phyloP scores from a whole-genome alignment of 2,888 invertebrate genomes.

The Lithosia quadra region DNA sequence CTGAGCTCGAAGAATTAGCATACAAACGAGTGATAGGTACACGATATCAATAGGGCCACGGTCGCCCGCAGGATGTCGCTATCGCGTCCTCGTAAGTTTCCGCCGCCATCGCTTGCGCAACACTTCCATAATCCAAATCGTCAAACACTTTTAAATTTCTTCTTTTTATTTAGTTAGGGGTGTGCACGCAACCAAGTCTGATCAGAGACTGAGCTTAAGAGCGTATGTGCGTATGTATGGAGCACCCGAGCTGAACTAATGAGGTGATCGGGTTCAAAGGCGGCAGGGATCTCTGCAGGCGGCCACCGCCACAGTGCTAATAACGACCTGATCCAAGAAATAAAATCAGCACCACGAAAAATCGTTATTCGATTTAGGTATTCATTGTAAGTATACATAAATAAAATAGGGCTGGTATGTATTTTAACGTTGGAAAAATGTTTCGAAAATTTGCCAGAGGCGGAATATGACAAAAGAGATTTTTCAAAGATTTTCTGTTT shows the following conservation, averaged over 20 bases:
- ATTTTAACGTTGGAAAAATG: slow-evolving; percentile 31
- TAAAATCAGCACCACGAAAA: slow-evolving; percentile 17
- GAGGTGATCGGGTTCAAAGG: slow-evolving; percentile 84
- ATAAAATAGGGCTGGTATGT: slow-evolving; percentile 19
- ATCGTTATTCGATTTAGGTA: slow-evolving; percentile 7
- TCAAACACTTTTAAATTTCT: slow-evolving; percentile 56
- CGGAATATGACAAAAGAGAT: slow-evolving; percentile 24
- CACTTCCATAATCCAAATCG: slow-evolving; percentile 58
- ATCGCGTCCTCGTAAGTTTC: slow-evolving; percentile 79
- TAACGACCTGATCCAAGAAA: slow-evolving; percentile 49
- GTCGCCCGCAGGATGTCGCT: slow-evolving; percentile 83
- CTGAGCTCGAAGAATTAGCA: slow-evolving; percentile 75
- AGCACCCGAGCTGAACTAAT: slow-evolving; percentile 81
- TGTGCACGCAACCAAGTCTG: slow-evolving; percentile 78
- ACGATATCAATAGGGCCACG: slow-evolving; percentile 83
- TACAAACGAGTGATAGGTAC: slow-evolving; percentile 75
- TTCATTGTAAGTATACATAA: slow-evolving; percentile 21
- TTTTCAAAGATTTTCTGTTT: slow-evolving; percentile 23
- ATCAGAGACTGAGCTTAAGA: slow-evolving; percentile 76
- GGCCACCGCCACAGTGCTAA: slow-evolving; percentile 70
- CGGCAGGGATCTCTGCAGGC: slow-evolving; percentile 73
- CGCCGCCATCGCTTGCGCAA: slow-evolving; percentile 79
- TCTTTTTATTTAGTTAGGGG: slow-evolving; percentile 60
- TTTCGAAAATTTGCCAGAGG: slow-evolving; percentile 34
- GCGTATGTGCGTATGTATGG: slow-evolving; percentile 73